A percentile compares a stretch with the other conserved stretches of the same genome.
These are phyloP conservation scores for Drosophila putrida DNA, from an alignment of 2,888 invertebrate species.

Conservation along the genomic window DNA sequence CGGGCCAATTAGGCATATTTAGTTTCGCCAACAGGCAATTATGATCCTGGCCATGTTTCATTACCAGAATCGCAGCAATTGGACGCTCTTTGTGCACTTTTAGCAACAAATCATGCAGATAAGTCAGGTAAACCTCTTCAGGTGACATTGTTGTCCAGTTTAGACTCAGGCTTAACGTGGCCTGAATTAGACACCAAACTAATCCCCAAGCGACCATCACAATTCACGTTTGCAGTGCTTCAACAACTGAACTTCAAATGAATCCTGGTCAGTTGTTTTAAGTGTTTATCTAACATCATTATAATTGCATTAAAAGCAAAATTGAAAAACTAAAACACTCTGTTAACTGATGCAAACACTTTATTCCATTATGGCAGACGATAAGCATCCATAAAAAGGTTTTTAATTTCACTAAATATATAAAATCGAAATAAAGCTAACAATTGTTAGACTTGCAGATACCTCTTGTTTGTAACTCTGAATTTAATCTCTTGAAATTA, in stretches of 20 bases:
- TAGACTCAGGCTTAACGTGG: background rate
- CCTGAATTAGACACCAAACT: slow-evolving; percentile 16
- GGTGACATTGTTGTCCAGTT: background rate
- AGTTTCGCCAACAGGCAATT: slow-evolving; percentile 33
- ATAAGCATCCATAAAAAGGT: slow-evolving; percentile 28
- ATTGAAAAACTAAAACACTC: slow-evolving; percentile 32
- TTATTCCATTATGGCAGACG: slow-evolving; percentile 17
- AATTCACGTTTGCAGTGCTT: slow-evolving; percentile 3
- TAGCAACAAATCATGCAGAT: slow-evolving; percentile 38
- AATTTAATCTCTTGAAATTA: background rate
- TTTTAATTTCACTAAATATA: background rate
- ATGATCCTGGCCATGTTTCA: slow-evolving; percentile 33
- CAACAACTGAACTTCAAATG: slow-evolving; percentile 21
- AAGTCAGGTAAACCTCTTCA: background rate
- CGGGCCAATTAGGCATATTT: slow-evolving; percentile 33
- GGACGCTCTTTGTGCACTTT: slow-evolving; percentile 38
- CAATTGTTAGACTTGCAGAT: background rate
- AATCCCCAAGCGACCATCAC: slow-evolving; percentile 32
- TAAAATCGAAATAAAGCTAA: background rate
- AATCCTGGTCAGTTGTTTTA: slow-evolving; percentile 17
- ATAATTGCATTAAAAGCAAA: slow-evolving; percentile 55
- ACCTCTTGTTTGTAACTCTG: background rate
- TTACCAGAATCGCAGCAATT: slow-evolving; percentile 33
- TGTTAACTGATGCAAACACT: slow-evolving; percentile 4
- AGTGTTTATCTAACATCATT: slow-evolving; percentile 34